Evolutionary conservation across 2,797 vertebrate species (phyloP), one percentile per base, ranked within the genome.

Genomic region (Silurus aristotelis): DNA sequence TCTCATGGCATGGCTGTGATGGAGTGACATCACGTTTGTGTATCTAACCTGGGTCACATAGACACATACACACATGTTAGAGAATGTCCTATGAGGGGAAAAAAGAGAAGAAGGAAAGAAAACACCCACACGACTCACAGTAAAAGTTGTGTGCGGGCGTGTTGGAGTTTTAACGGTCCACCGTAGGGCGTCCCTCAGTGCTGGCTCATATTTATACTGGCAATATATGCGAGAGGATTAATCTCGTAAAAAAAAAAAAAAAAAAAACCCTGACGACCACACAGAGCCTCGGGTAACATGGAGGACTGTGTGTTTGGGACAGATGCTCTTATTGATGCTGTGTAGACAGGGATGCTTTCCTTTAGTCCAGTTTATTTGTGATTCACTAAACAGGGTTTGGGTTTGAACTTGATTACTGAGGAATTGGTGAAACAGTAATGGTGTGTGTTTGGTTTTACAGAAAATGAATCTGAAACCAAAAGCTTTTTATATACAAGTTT

Each of bases 211-310:
- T 99, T 99, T 98, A 98, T 97, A 97, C 96, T 97, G 96, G 97
- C 97, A 97, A 98, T 98, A 97, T 98, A 97, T 97, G 96, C 93
- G 89, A 96, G 96, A 97, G 96, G 97, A 98, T 97, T 97, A 96
- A 97, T 95, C 96, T 96, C 96, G 84, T 98, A 99, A 99, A 52
- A 52, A 52, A 52, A 48, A 48, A 48, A 48, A 52, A 52, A 52
- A 10, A 52, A 52, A 52, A 52, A 52, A 10, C 77, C 95, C 95
- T 94, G 94, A 95, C 92, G 95, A 96, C 96, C 97, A 97, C 96
- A 97, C 96, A 97, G 96, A 96, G 95, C 95, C 96, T 95, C 95
- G 95, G 96, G 96, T 96, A 95, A 93, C 93, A 93, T 64, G 92
- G 93, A 89, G 90, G 90, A 88, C 90, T 83, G 85, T 82, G 90